These are phyloP conservation scores for Phoebastria nigripes DNA, from an alignment of 2,797 vertebrate species.

Conservation along the genomic window DNA sequence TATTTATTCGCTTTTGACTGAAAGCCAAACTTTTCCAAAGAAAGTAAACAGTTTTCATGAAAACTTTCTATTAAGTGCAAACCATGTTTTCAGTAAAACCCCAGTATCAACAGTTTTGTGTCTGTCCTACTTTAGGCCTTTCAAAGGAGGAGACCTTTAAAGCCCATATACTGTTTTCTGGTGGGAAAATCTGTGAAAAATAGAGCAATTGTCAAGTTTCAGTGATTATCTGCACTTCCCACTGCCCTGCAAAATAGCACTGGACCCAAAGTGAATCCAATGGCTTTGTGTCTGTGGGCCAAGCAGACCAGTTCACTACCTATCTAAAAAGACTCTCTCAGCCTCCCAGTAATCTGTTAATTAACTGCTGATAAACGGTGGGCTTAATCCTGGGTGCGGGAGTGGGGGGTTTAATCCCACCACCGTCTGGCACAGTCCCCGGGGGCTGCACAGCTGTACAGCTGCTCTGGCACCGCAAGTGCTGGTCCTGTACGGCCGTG, in stretches of 20 bases:
- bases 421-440: background rate
- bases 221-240: background rate
- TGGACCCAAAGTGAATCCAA: background rate
- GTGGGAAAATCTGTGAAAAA: slow-evolving; percentile 31
- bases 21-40: background rate
- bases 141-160: background rate
- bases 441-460: background rate
- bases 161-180: background rate
- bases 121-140: background rate
- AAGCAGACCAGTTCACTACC: background rate
- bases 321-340: background rate
- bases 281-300: background rate
- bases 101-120: background rate
- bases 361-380: background rate
- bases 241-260: fast-evolving
- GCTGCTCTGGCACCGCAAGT: background rate
- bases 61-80: slow-evolving; percentile 13
- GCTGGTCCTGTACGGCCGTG: fast-evolving
- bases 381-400: background rate
- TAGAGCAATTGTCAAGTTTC: background rate
- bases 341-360: slow-evolving; percentile 22
- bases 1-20: background rate
- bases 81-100: background rate
- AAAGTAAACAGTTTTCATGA: slow-evolving; percentile 22
- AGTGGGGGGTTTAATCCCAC: background rate